phyloP scores from a whole-genome alignment of 1,140 invertebrate genomes.

The Branchinecta lynchi region DNA sequence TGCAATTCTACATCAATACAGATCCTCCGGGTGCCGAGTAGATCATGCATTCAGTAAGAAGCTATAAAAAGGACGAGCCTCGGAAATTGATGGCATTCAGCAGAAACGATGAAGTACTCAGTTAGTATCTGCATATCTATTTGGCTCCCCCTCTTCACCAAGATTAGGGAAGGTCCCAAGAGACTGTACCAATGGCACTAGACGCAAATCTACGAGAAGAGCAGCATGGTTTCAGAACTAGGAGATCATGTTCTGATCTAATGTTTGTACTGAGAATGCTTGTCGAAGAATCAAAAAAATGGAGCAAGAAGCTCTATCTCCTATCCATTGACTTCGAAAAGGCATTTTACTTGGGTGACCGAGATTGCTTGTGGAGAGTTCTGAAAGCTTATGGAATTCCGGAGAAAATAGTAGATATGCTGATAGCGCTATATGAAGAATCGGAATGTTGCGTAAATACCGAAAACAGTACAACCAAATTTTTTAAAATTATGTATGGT shows the following conservation, averaged over 20 bases:
- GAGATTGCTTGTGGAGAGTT: conserved; percentile 5
- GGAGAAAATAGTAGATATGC: conserved; percentile 2
- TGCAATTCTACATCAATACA: neutral
- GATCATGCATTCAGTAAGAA: conserved; percentile 1
- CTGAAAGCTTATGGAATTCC: neutral
- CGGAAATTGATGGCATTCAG: neutral
- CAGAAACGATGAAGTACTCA: no score
- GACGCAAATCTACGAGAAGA: no score
- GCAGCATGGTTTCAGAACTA: no score
- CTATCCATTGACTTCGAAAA: conserved; percentile 6
- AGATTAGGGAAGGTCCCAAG: conserved; percentile 9
- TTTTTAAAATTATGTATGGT: conserved; percentile 7
- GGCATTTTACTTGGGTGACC: conserved; percentile 1
- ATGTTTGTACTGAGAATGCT: no score
- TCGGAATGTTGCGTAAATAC: conserved; percentile 2
- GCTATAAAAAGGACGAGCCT: conserved; percentile 1
- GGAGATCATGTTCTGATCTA: no score
- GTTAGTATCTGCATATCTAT: conserved; percentile 6
- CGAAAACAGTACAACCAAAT: conserved; percentile 6
- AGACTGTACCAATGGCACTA: neutral
- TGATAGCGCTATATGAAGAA: conserved; percentile 2
- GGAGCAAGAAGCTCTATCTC: conserved; percentile 8
- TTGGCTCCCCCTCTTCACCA: conserved; percentile 4
- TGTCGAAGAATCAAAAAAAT: neutral
- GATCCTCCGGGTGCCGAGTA: conserved; percentile 3